Evolutionary conservation across 2,113 vertebrate genomes (phyloP).

Genomic region (Limnothrissa miodon): DNA sequence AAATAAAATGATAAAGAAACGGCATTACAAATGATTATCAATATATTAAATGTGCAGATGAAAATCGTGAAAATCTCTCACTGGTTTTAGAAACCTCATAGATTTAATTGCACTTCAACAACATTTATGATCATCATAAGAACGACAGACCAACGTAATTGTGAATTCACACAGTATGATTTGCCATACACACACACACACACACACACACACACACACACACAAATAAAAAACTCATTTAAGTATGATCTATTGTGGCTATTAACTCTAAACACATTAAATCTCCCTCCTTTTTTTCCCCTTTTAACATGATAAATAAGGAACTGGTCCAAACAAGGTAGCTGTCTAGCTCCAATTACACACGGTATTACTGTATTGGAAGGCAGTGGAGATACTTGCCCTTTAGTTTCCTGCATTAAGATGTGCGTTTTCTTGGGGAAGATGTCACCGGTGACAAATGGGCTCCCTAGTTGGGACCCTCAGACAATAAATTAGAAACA

Average conservation of each 20-base stretch:
- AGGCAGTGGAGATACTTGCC: slow-evolving; percentile 22
- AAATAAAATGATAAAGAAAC: too few species aligned
- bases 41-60: too few species aligned
- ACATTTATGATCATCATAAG: background rate
- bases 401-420: slow-evolving; percentile 46
- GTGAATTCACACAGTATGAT: background rate
- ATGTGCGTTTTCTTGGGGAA: slow-evolving; percentile 41
- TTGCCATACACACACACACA: background rate
- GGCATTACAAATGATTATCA: too few species aligned
- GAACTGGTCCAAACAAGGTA: slow-evolving; percentile 25
- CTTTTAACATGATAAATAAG: slow-evolving; percentile 40
- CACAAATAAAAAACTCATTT: slow-evolving; percentile 30
- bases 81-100: background rate
- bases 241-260: slow-evolving; percentile 34
- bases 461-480: slow-evolving; percentile 36
- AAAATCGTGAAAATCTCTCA: background rate
- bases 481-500: slow-evolving; percentile 55
- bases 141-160: background rate
- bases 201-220: slow-evolving; percentile 14
- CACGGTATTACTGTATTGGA: slow-evolving; percentile 27
- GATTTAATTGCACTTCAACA: background rate
- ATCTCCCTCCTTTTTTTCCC: slow-evolving; percentile 22
- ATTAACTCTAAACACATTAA: slow-evolving; percentile 28
- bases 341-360: slow-evolving; percentile 38
- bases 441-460: slow-evolving; percentile 58